phyloP scores from a whole-genome alignment of 2,113 vertebrate genomes.

The Emydura subglobosa region DNA sequence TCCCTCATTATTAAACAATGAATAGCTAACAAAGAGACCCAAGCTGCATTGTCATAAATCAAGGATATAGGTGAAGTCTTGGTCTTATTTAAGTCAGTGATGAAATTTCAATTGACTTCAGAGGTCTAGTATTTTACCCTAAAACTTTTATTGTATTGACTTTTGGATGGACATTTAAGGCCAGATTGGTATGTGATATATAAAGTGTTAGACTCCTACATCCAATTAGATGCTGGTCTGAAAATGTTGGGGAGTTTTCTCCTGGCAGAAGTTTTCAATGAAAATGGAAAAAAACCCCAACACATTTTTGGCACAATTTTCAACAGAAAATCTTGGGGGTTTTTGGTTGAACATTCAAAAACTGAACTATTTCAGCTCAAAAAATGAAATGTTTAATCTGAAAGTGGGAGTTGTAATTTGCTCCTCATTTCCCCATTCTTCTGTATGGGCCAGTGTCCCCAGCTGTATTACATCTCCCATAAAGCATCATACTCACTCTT shows the following conservation, averaged over 20 bases:
- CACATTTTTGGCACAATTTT: too few relatives aligned
- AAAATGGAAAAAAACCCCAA: too few relatives aligned
- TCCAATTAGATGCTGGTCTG: too few relatives aligned
- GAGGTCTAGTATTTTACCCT: not conserved
- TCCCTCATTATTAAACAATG: not conserved
- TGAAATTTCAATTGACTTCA: too few relatives aligned
- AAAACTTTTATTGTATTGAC: not conserved
- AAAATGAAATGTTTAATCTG: not conserved
- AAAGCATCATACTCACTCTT: not conserved
- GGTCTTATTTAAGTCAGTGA: not conserved
- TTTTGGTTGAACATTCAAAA: too few relatives aligned
- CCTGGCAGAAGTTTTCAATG: too few relatives aligned
- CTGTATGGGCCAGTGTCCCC: not conserved
- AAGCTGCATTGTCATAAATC: not conserved
- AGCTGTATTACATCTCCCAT: not conserved
- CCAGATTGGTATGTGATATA: not conserved
- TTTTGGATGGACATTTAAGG: not conserved
- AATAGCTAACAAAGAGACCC: not conserved
- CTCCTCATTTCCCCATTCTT: not conserved
- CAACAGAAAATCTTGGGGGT: too few relatives aligned
- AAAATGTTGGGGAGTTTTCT: too few relatives aligned
- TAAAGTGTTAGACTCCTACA: too few relatives aligned
- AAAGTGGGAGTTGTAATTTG: not conserved
- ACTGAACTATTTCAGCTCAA: not conserved
- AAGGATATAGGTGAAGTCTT: not conserved